phyloP scores from a whole-genome alignment of 2,113 vertebrate species.

The Pao palembangensis region DNA sequence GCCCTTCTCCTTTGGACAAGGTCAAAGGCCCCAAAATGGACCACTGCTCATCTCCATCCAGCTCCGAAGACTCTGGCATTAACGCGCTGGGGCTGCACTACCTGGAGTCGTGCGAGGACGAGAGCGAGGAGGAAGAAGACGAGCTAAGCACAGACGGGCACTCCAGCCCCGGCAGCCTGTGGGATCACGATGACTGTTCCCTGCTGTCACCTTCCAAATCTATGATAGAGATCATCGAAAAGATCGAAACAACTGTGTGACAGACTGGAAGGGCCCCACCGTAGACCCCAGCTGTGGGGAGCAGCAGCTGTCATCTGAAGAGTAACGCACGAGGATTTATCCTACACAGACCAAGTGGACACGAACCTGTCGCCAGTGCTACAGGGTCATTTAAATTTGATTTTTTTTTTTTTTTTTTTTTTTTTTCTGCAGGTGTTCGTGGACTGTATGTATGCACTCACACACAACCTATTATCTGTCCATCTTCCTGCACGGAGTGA shows the following conservation, averaged over 20 bases:
- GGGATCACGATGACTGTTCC: conserved; percentile 90
- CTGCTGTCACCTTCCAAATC: conserved; percentile 92
- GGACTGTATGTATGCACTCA: conserved; percentile 40
- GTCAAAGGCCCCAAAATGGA: conserved; percentile 85
- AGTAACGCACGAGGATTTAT: conserved; percentile 29
- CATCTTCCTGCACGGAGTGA: conserved; percentile 53
- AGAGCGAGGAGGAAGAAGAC: conserved; percentile 83
- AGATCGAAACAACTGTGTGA: conserved; percentile 97
- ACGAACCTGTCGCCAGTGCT: background rate
- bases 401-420: conserved; percentile 19
- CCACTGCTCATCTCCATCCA: conserved; percentile 93
- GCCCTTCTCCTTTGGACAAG: conserved; percentile 66
- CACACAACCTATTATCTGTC: conserved; percentile 39
- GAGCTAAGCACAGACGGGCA: conserved; percentile 80
- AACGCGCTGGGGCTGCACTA: conserved; percentile 90
- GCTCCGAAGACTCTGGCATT: conserved; percentile 97
- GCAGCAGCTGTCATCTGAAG: conserved; percentile 5
- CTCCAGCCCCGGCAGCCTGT: conserved; percentile 89
- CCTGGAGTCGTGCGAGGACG: conserved; percentile 91
- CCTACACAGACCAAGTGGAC: conserved; percentile 21
- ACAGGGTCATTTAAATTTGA: conserved; percentile 13
- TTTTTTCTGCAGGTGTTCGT: conserved; percentile 38
- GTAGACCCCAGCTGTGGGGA: conserved; percentile 15
- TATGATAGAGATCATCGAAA: conserved; percentile 95
- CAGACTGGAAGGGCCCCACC: background rate